Conservation (phyloP, 2,113 vertebrate genomes). For the Tursiops truncatus region DNA sequence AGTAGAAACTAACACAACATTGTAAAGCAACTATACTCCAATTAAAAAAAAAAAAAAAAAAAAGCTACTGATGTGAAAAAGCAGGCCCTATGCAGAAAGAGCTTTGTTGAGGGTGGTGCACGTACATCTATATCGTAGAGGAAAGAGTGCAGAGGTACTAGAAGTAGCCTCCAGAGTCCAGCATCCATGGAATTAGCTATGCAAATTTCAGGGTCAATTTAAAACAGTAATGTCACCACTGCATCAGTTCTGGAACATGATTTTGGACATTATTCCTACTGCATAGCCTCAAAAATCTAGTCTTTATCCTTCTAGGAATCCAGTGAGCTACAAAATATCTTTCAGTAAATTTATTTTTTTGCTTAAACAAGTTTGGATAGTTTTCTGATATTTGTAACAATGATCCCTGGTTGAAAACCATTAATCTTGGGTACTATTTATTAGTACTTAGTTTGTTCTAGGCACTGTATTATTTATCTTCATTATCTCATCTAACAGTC, state of each 20-base stretch:
- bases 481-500: not conserved
- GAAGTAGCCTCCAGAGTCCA: not conserved
- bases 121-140: not conserved
- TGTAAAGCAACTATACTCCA: no score
- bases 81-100: not conserved
- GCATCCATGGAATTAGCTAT: not conserved
- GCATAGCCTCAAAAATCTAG: not conserved
- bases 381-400: not conserved
- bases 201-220: not conserved
- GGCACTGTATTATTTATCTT: not conserved
- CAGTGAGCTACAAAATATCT: not conserved
- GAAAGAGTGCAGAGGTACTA: not conserved
- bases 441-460: not conserved
- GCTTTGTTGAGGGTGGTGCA: not conserved
- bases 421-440: not conserved
- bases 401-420: not conserved
- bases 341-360: not conserved
- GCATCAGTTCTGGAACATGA: not conserved
- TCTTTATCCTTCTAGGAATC: not conserved
- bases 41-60: not conserved
- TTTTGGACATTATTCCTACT: not conserved
- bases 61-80: not conserved
- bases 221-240: not conserved
- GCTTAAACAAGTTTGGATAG: not conserved
- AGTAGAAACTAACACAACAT: no score